Evolutionary conservation across 2,113 vertebrate species (phyloP).

Genomic region (Actenoides lindsayi): DNA sequence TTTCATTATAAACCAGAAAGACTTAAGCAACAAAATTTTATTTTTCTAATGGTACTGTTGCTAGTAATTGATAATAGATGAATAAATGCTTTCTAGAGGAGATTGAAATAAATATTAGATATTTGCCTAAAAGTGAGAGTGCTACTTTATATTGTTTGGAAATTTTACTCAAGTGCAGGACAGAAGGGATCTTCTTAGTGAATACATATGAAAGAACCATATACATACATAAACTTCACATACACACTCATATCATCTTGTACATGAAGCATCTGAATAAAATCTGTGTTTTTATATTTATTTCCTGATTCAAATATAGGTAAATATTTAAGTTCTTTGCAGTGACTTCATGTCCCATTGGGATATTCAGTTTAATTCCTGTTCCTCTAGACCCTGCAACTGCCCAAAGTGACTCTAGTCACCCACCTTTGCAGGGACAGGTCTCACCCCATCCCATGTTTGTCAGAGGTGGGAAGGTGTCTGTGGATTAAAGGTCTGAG

Average conservation of each 20-base stretch:
- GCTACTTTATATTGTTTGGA: background rate
- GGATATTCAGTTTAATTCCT: background rate
- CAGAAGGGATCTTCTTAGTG: background rate
- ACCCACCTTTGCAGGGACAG: rapidly evolving
- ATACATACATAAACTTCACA: background rate
- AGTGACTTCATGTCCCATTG: background rate
- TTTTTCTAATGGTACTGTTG: background rate
- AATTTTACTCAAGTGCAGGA: background rate
- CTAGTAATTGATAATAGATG: background rate
- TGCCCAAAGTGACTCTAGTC: rapidly evolving
- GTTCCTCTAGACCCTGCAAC: background rate
- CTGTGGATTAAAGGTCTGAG: background rate
- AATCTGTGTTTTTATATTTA: background rate
- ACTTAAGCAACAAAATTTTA: background rate
- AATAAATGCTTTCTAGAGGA: background rate
- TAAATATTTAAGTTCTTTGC: background rate
- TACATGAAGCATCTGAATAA: background rate
- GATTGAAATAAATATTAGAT: background rate
- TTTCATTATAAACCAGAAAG: background rate
- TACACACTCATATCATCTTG: background rate
- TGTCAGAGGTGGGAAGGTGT: background rate
- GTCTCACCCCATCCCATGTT: background rate
- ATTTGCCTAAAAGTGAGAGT: background rate
- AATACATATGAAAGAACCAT: background rate
- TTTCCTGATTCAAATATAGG: background rate